Conservation (phyloP, 2,888 invertebrate species). For the Hyles lineata region DNA sequence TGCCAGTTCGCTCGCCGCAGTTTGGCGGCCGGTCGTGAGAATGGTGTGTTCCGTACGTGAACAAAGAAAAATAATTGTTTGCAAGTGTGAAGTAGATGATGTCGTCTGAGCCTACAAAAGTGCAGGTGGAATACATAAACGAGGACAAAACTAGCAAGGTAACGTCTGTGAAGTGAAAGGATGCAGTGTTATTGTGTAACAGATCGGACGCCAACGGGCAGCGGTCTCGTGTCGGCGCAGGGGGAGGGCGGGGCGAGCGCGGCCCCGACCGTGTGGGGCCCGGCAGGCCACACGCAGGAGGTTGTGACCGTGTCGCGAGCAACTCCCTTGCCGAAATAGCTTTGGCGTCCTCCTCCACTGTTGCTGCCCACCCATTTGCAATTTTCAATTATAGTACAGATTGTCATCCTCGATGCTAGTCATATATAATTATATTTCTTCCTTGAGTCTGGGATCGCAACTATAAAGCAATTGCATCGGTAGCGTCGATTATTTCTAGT, state of each 20-base stretch:
- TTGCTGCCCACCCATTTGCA: conserved; percentile 53
- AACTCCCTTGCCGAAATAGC: conserved; percentile 83
- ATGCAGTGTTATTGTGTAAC: conserved; percentile 80
- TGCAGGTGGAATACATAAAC: conserved; percentile 80
- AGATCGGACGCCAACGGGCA: conserved; percentile 81
- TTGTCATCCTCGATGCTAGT: not conserved
- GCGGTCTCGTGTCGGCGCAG: conserved; percentile 82
- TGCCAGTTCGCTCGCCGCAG: conserved; percentile 82
- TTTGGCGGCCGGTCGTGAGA: conserved; percentile 83
- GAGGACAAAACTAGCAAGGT: conserved; percentile 81
- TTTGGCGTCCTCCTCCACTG: conserved; percentile 65
- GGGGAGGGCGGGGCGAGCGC: conserved; percentile 85
- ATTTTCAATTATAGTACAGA: conserved; percentile 27
- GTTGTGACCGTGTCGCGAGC: conserved; percentile 85
- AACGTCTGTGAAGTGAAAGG: conserved; percentile 68
- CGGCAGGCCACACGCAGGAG: conserved; percentile 84
- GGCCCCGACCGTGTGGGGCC: conserved; percentile 85
- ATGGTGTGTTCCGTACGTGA: conserved; percentile 79
- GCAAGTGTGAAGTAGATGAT: conserved; percentile 79
- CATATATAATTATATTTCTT: not conserved
- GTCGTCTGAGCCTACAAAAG: conserved; percentile 82
- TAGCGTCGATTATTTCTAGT: not conserved
- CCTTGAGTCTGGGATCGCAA: not conserved
- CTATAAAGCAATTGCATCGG: not conserved
- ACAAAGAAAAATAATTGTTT: conserved; percentile 79